Evolutionary conservation across 2,888 invertebrate genomes (phyloP).

Genomic region (Pardosa pseudoannulata): DNA sequence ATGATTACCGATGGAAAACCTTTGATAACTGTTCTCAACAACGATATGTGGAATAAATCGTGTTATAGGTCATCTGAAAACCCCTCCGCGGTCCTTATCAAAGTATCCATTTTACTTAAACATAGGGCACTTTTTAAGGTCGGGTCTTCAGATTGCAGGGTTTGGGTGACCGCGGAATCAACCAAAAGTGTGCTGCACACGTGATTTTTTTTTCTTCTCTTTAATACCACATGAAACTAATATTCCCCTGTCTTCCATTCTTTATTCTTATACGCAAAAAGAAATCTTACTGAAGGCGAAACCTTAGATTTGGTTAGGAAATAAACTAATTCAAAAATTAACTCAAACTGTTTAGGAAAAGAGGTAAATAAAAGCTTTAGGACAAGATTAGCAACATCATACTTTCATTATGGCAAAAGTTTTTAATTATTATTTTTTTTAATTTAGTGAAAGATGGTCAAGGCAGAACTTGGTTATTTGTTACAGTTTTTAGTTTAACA

Average conservation of each 20-base stretch:
- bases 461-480: too few relatives aligned
- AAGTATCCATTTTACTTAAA: slow-evolving; percentile 12
- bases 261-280: too few relatives aligned
- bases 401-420: too few relatives aligned
- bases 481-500: too few relatives aligned
- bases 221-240: slow-evolving; percentile 18
- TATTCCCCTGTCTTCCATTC: neutral
- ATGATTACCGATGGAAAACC: neutral
- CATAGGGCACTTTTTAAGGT: neutral
- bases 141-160: slow-evolving; percentile 8
- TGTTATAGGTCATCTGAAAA: neutral
- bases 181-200: slow-evolving; percentile 19
- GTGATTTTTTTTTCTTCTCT: neutral
- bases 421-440: too few relatives aligned
- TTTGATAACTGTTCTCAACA: neutral
- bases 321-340: too few relatives aligned
- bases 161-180: neutral
- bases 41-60: slow-evolving; percentile 11
- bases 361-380: too few relatives aligned
- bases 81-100: neutral
- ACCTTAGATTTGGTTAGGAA: too few relatives aligned
- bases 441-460: too few relatives aligned
- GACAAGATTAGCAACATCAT: too few relatives aligned
- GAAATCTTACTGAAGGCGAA: too few relatives aligned
- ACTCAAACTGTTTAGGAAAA: too few relatives aligned